phyloP scores from a whole-genome alignment of 2,113 vertebrate species.

The Dolichallabes microphthalmus region DNA sequence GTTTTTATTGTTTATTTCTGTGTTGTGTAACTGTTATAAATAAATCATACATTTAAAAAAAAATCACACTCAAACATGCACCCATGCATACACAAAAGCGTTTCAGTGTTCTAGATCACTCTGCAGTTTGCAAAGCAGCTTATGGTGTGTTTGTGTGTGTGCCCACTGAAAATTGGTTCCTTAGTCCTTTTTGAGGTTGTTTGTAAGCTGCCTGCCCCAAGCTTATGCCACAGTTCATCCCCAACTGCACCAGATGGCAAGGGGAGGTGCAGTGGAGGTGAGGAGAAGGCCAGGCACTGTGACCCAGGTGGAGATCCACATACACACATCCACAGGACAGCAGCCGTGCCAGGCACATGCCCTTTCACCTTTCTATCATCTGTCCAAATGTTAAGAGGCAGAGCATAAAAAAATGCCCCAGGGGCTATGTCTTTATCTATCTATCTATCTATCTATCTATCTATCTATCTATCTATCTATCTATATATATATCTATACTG shows the following conservation, averaged over 20 bases:
- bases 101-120: not conserved
- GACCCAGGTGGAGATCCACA: conserved; percentile 54
- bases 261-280: conserved; percentile 43
- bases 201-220: conserved; percentile 19
- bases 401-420: conserved; percentile 25
- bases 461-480: no score
- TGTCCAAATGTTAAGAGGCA: conserved; percentile 39
- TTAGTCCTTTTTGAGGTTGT: conserved; percentile 19
- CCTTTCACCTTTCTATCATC: conserved; percentile 46
- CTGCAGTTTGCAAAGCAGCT: conserved; percentile 14
- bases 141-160: conserved; percentile 17
- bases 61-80: not conserved
- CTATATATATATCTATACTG: not conserved
- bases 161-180: conserved; percentile 25
- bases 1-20: no score
- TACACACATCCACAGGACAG: conserved; percentile 43
- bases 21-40: no score
- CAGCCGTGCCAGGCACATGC: conserved; percentile 33
- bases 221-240: conserved; percentile 23
- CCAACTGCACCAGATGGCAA: conserved; percentile 49
- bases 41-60: no score
- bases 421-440: not conserved
- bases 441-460: no score
- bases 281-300: conserved; percentile 35
- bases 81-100: not conserved